Evolutionary conservation across 2,888 invertebrate species (phyloP).

Genomic region (Philaethria dido): DNA sequence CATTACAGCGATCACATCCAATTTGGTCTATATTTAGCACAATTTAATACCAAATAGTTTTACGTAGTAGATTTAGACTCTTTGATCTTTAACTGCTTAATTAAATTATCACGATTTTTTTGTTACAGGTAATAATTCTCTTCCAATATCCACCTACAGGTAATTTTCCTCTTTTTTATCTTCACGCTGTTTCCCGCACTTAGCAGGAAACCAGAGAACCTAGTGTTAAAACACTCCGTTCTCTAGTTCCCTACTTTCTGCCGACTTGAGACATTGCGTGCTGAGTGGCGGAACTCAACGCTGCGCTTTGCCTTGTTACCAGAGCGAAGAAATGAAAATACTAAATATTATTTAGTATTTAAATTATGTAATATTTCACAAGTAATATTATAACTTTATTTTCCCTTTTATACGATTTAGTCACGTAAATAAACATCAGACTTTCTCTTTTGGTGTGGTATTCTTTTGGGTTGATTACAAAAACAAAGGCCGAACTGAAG

Average conservation of each 20-base stretch:
- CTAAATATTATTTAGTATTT: too few species aligned
- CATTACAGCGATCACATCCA: conserved; percentile 40
- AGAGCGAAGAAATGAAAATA: too few species aligned
- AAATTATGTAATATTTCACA: too few species aligned
- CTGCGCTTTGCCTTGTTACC: too few species aligned
- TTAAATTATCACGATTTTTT: conserved; percentile 20
- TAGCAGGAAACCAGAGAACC: too few species aligned
- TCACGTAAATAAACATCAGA: not conserved
- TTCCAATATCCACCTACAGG: not conserved
- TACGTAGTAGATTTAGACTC: conserved; percentile 1
- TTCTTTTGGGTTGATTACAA: not conserved
- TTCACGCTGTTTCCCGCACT: too few species aligned
- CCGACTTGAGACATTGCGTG: too few species aligned
- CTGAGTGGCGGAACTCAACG: too few species aligned
- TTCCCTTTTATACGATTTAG: not conserved
- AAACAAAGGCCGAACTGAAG: conserved; percentile 8
- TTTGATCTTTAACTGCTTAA: conserved; percentile 18
- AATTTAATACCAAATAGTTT: conserved; percentile 36
- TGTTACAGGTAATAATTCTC: conserved; percentile 30
- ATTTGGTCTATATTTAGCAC: conserved; percentile 30
- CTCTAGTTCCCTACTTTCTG: too few species aligned
- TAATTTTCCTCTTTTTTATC: too few species aligned
- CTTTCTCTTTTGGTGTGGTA: not conserved
- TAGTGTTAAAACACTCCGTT: too few species aligned
- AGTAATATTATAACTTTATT: conserved; percentile 19